Base-by-base conservation (phyloP, 2,797 vertebrate species). In the Anas bahamensis region DNA sequence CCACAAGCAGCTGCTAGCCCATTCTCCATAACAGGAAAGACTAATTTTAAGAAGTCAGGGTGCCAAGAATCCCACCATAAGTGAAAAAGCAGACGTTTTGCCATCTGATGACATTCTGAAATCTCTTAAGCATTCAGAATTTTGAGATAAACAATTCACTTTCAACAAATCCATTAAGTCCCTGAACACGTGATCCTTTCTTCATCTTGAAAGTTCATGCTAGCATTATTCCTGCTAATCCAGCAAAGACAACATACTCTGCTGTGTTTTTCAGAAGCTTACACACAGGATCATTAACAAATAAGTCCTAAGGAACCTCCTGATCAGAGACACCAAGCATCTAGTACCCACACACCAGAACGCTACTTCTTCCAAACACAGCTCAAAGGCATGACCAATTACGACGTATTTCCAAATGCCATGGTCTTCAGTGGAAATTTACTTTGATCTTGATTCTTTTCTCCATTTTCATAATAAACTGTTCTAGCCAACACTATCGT, bases 321-420 rank as follows among this genome's bases (percentile, higher is more conserved):
- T 18, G 19, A 75, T 2, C 71, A 69, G 33, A 42, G 28, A 90
- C 33, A 29, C 33, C 46, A 84, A 81, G 56, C 33, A 83, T 13
- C 41, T 23, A 33, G 26, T 28, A 16, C 10, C 44, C 19, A 41
- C 28, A 64, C 17, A 64, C 6, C 33, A 86, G 53, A 73, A 83
- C 79, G 35, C 17, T 65, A 56, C 48, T 24, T 84, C 35, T 89
- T 79, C 56, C 64, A 76, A 75, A 79, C 13, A 31, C 16, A 83
- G 78, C 57, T 50, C 50, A 79, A 76, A 90, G 46, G 48, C 17
- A 56, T 10, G 42, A 76, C 18, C 41, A 75, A 50, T 75, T 74
- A 65, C n/a, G 63, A 66, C 4, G 23, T 24, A 65, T 88, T 92
- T 92, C 33, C 50, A 95, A 93, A 95, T 86, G 81, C 57, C 89